Evolutionary conservation across 2,888 invertebrate genomes (phyloP).

Genomic region (Antheraea assamensis): DNA sequence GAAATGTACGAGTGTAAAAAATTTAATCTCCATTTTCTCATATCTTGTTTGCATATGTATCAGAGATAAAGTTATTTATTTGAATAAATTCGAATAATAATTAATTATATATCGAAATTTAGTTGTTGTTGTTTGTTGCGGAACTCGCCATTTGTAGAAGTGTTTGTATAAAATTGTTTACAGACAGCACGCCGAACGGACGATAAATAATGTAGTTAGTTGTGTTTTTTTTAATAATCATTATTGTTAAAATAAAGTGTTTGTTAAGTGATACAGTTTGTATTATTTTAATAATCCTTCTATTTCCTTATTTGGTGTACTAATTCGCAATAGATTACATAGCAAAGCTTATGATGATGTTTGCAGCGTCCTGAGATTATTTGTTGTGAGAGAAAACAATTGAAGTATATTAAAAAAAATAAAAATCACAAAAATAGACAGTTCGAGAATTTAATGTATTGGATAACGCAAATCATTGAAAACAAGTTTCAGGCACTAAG

Average conservation of each 20-base stretch:
- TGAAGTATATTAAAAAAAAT: too few species aligned
- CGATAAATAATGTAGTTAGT: conserved; percentile 46
- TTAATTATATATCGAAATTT: too few species aligned
- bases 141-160: not conserved
- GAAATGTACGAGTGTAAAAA: not conserved
- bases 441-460: too few species aligned
- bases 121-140: not conserved
- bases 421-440: too few species aligned
- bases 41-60: too few species aligned
- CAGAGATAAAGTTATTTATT: too few species aligned
- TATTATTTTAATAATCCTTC: conserved; percentile 39
- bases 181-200: conserved; percentile 49
- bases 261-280: conserved; percentile 68
- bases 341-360: too few species aligned
- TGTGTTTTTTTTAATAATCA: conserved; percentile 73
- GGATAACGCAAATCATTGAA: too few species aligned
- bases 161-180: not conserved
- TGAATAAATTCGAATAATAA: too few species aligned
- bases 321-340: not conserved
- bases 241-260: conserved; percentile 78
- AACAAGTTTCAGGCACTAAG: too few species aligned
- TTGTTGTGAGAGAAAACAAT: too few species aligned
- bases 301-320: not conserved
- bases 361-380: too few species aligned
- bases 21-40: not conserved